These are phyloP conservation scores for Steinernema carpocapsae DNA, from an alignment of 2,888 invertebrate species.

Conservation along the genomic window DNA sequence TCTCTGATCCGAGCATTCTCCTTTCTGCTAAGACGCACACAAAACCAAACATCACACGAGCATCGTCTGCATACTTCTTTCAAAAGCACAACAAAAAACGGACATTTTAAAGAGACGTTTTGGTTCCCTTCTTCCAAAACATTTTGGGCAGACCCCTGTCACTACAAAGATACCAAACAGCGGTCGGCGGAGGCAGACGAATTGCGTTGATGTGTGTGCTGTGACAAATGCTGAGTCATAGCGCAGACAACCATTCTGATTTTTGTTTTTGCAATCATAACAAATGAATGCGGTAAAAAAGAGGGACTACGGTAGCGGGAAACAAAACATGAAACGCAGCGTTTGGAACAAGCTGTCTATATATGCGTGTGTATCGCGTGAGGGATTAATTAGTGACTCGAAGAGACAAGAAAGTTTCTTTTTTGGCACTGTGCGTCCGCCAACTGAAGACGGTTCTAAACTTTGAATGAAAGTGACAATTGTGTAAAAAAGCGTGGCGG, in stretches of 20 bases:
- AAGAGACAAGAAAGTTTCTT: background rate
- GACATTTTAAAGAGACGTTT: no score
- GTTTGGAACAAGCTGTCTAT: background rate
- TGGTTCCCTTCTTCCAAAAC: no score
- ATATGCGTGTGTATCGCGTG: background rate
- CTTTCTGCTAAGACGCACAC: no score
- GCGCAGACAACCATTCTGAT: constrained; percentile 4
- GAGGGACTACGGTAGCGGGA: background rate
- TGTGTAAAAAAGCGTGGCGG: background rate
- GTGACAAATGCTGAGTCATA: background rate
- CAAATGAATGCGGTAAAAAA: background rate
- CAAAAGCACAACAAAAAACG: no score
- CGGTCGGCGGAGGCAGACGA: background rate
- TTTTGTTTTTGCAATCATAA: background rate
- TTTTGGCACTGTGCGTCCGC: background rate
- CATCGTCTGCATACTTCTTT: no score
- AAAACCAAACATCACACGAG: no score
- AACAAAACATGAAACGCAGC: background rate
- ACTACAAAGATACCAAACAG: no score
- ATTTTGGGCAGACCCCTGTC: no score
- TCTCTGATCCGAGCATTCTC: no score
- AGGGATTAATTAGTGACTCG: background rate
- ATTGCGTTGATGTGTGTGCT: background rate
- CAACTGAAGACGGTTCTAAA: background rate
- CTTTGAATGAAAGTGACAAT: constrained; percentile 2